Base-by-base conservation (phyloP, 2,113 vertebrate genomes). In the Corythaixoides concolor region DNA sequence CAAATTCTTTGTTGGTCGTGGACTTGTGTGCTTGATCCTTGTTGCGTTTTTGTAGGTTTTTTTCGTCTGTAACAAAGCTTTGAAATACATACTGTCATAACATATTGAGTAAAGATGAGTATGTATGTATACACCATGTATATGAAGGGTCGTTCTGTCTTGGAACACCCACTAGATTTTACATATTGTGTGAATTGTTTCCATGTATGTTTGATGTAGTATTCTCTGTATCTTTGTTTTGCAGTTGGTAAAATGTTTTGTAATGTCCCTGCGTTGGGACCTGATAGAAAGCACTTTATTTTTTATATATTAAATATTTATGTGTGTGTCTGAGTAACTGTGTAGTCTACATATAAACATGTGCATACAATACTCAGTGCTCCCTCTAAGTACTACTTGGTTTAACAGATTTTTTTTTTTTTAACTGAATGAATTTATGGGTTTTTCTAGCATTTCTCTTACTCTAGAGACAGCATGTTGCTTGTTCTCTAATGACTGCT, bases 231-330 rank as follows among this genome's bases (percentile, higher is more conserved):
- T 97, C 66, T 86, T 97, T 96, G 97, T 95, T 98, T 98, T 97
- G 87, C 97, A 94, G 94, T 97, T 97, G 86, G 88, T 98, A 90
- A 97, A 95, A 98, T 97, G 83, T 98, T 98, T 98, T 98, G 98
- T 98, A 97, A 98, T 97, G 98, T 98, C 98, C 98, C 98, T 98
- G 96, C 94, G 86, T 95, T 94, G 98, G 98, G 98, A 98, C 97
- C 88, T 96, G 83, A 98, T 98, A 98, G 97, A 98, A 99, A 99
- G 99, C 99, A 99, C 99, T 99, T 99, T 99, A 98, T 98, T 98
- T 98, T 98, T 98, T 98, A 98, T 97, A 99, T 98, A 98, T 99
- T 97, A 96, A 98, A 97, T 98, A 98, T 98, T 97, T 97, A 98
- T 98, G 96, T 98, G 80, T 97, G 92, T 97, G 87, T 96, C 85